Evolutionary conservation across 2,888 invertebrate genomes (phyloP), one percentile per base, ranked within the genome.

Genomic region (Pycnomerus fuliginosus): DNA sequence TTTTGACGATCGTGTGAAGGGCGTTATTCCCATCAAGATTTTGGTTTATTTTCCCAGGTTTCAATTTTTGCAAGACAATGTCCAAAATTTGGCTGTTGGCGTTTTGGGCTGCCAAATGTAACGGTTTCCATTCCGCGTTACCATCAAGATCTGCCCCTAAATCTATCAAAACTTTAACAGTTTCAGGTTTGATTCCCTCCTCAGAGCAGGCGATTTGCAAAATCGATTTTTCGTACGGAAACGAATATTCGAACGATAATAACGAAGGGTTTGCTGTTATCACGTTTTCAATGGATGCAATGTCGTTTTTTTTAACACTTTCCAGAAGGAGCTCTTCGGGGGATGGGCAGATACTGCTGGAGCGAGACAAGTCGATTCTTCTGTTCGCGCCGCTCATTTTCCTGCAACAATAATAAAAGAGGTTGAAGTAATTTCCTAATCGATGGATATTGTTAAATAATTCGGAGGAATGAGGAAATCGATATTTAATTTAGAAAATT

Each of bases 61-160:
- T 44, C 15, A 64, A 33, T 16, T 74, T 71, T 29, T 76, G 73
- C 15, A 82, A 53, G 10, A 83, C 62, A 1, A 66, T 64, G 47
- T 70, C 64, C 27, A 83, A 58, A 4, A 76, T 75, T 25, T 74
- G 30, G 16, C 51, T 58, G 48, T 65, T 61, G 7, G 78, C 78
- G 31, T 70, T 73, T 60, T 80, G 78, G 1, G 79, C 76, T 2
- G 83, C 83, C 46, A 81, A 80, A 67, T 86, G 85, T 48, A 86
- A 72, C 0, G 84, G 81, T n/a, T 81, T 79, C 48, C 77, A 78
- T 10, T 77, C 74, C 36, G 79, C 75, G 1, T 73, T 73, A 48
- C 53, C 43, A 15, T 61, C 58, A 31, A 82, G 77, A 62, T 83
- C 74, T 0, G 82, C 84, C 44, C 82, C 82, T 36, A 78, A 68